Evolutionary conservation across 2,797 vertebrate species (phyloP), one percentile per base, ranked within the genome.

Genomic region (Chrosomus eos): DNA sequence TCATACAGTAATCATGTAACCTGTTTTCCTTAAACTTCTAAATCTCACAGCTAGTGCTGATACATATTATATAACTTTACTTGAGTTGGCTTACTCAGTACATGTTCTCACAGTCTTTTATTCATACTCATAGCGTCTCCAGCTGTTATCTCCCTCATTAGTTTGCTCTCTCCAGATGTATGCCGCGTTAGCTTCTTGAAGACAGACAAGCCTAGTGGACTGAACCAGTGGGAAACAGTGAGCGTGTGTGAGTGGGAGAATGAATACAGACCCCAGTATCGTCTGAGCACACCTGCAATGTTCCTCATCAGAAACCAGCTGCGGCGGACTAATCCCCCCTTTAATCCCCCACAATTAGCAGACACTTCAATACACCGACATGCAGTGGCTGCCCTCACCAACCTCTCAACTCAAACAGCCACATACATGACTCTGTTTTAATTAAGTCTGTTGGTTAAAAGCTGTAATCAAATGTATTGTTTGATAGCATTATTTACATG

Each of bases 251-350:
- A 36, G 73, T 43, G 36, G 26, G 18, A 68, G 21, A 45, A 78
- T 78, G 82, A 33, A 77, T 60, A 68, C 36, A 68, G 11, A 43
- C 18, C 23, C 64, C 74, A 70, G 73, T 77, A n/a, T 76, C 45
- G 0, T 38, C 11, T 84, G 2, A 48, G 53, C 68, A 77, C 75
- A 85, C 86, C 68, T 83, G 83, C 38, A 62, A 8, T 18, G 23
- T 90, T 90, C 88, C 75, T 89, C 82, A 83, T 89, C 80, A 78
- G 89, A 90, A 87, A 85, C 66, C 33, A 71, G 85, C 90, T 90
- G 90, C 48, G 80, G 72, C 70, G 58, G 82, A 83, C 82, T 92
- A 89, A 92, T 92, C 88, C 75, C 73, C 2, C 48, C n/a, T 85
- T 81, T 87, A 85, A 89, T 92, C 84, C 79, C 36, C 48, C 45